These are phyloP conservation scores for Netelia fuscicornis DNA, from an alignment of 2,888 invertebrate genomes.

Conservation along the genomic window DNA sequence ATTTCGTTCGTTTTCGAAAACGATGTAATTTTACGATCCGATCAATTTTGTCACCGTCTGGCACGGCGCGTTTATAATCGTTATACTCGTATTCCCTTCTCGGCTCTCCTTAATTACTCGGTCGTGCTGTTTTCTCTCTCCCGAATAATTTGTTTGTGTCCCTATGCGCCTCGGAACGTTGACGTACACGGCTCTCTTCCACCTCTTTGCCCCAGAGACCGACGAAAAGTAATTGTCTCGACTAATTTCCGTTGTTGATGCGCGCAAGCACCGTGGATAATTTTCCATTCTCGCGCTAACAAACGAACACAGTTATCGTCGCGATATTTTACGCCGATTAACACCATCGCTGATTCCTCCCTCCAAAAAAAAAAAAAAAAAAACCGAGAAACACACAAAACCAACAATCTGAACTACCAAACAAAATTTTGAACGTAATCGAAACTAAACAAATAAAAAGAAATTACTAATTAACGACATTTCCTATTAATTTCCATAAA, in stretches of 20 bases:
- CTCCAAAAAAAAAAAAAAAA: neutral
- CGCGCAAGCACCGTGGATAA: neutral
- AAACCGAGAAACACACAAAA: neutral
- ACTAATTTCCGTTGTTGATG: slow-evolving; percentile 44
- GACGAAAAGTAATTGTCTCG: slow-evolving; percentile 56
- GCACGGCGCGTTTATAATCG: slow-evolving; percentile 29
- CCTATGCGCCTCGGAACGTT: slow-evolving; percentile 24
- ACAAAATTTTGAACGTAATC: neutral
- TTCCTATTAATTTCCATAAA: too few relatives aligned
- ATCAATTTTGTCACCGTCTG: slow-evolving; percentile 31
- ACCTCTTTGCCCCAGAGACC: slow-evolving; percentile 34
- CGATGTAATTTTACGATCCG: neutral
- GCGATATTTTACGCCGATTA: slow-evolving; percentile 29
- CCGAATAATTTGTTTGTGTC: slow-evolving; percentile 68
- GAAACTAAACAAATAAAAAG: neutral
- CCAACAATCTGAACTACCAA: neutral
- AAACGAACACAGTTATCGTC: neutral
- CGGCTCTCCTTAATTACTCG: slow-evolving; percentile 53
- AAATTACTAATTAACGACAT: neutral
- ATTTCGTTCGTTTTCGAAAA: neutral
- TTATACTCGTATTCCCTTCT: slow-evolving; percentile 30
- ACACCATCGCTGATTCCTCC: neutral
- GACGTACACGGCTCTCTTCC: slow-evolving; percentile 21
- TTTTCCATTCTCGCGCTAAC: neutral
- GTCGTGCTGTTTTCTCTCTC: slow-evolving; percentile 48